Conservation (phyloP, 2,888 invertebrate species). For the Erebia epiphron region DNA sequence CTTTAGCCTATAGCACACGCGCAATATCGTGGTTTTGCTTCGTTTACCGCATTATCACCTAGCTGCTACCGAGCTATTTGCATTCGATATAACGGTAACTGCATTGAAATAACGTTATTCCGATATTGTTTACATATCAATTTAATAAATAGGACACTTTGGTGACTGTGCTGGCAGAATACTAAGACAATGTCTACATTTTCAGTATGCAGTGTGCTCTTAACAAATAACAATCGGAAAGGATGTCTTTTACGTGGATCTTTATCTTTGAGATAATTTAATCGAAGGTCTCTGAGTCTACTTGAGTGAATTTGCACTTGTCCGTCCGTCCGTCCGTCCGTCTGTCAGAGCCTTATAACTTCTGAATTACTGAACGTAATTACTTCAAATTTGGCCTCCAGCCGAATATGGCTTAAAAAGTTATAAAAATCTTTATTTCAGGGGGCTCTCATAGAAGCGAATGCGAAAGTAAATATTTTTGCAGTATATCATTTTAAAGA, state of each 20-base stretch:
- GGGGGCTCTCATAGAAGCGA: too few species aligned
- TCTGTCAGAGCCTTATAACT: too few species aligned
- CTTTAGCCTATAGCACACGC: conserved; percentile 16
- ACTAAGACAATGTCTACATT: neutral
- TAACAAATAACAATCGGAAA: neutral
- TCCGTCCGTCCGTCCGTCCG: too few species aligned
- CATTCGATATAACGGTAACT: conserved; percentile 63
- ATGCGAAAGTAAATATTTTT: too few species aligned
- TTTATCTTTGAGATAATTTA: neutral
- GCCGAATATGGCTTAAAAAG: too few species aligned
- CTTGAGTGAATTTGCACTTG: too few species aligned
- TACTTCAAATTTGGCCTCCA: too few species aligned
- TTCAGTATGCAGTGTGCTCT: neutral
- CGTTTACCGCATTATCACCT: conserved; percentile 61
- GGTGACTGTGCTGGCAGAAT: neutral
- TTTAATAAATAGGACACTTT: conserved; percentile 9
- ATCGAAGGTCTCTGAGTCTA: too few species aligned
- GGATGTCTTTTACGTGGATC: neutral
- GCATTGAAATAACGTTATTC: conserved; percentile 54
- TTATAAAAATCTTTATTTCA: too few species aligned
- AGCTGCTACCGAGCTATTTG: conserved; percentile 53
- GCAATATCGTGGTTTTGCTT: conserved; percentile 31
- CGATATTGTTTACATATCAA: conserved; percentile 46
- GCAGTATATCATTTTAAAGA: too few species aligned
- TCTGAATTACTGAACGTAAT: too few species aligned